Evolutionary conservation across 2,797 vertebrate species (phyloP), one percentile per base, ranked within the genome.

Genomic region (Acipenser transmontanus): DNA sequence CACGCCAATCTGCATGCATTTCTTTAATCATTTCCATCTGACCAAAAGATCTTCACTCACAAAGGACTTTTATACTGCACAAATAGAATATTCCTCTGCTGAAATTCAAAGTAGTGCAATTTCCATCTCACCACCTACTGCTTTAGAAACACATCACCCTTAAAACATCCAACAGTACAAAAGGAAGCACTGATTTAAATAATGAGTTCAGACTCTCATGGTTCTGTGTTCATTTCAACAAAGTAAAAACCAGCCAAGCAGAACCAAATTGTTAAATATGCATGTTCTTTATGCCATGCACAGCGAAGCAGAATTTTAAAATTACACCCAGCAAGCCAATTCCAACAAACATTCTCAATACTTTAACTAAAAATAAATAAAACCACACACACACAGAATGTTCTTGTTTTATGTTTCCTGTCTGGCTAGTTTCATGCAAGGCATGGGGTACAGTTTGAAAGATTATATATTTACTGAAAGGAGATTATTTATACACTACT

Each of bases 181-280:
- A 61, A 61, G 13, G 60, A 61, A 17, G 13, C 6, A 34, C 60
- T 61, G 60, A 61, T 61, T 61, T 61, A 61, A 61, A 61, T 61
- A 61, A 61, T 61, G 60, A 61, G 17, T 34, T 61, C 60, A 61
- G 60, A 34, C 60, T 61, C 17, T 9, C 60, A 60, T 20, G 17
- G 59, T 13, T 54, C 52, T 54, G 52, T 54, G n/a, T 54, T 54
- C 4, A 54, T 54, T 60, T 20, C 17, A 61, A 61, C 60, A 61
- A 61, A 61, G 60, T 61, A 17, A 61, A 34, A 17, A 61, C 47
- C 60, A 61, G 14, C 11, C 60, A 61, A 61, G 60, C 60, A 34
- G 60, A 61, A 61, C 4, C 11, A 47, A 47, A 61, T 61, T 61
- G 60, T 61, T 34, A 61, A 61, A 61, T 17, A 61, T 61, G 17